These are phyloP conservation scores for Ispidina lecontei DNA, from an alignment of 2,797 vertebrate species.

Conservation along the genomic window DNA sequence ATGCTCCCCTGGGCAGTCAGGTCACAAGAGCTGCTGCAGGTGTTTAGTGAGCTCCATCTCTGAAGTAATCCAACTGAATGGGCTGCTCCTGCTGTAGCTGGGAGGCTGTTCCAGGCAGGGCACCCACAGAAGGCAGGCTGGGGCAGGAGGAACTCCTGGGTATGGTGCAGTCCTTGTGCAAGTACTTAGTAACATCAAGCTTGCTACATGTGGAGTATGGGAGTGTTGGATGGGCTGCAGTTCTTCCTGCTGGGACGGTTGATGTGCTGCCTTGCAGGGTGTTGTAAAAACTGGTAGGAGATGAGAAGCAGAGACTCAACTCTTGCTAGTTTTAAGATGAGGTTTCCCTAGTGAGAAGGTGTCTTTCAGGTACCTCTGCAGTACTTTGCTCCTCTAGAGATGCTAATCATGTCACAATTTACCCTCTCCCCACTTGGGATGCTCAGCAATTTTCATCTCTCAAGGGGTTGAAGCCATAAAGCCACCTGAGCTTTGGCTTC, in stretches of 20 bases:
- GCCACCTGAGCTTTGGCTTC: not conserved
- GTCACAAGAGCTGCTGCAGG: accelerated
- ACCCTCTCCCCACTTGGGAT: not conserved
- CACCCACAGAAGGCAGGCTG: not conserved
- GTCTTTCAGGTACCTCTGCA: not conserved
- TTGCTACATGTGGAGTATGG: not conserved
- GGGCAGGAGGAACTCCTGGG: not conserved
- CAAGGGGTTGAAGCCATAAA: not conserved
- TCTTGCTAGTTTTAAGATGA: not conserved
- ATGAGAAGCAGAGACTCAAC: not conserved
- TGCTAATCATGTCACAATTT: not conserved
- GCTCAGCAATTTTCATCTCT: not conserved
- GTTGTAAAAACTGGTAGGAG: not conserved
- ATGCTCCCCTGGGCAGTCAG: not conserved
- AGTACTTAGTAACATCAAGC: not conserved
- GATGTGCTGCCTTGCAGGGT: not conserved
- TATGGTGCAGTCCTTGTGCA: not conserved
- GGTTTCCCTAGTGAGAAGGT: not conserved
- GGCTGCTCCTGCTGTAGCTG: not conserved
- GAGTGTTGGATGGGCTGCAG: not conserved
- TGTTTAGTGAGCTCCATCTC: not conserved
- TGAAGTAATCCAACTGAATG: not conserved
- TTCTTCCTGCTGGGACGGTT: not conserved
- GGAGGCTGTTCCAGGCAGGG: not conserved
- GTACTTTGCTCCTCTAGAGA: not conserved